phyloP scores from a whole-genome alignment of 2,797 vertebrate genomes.

The Semaprochilodus insignis region DNA sequence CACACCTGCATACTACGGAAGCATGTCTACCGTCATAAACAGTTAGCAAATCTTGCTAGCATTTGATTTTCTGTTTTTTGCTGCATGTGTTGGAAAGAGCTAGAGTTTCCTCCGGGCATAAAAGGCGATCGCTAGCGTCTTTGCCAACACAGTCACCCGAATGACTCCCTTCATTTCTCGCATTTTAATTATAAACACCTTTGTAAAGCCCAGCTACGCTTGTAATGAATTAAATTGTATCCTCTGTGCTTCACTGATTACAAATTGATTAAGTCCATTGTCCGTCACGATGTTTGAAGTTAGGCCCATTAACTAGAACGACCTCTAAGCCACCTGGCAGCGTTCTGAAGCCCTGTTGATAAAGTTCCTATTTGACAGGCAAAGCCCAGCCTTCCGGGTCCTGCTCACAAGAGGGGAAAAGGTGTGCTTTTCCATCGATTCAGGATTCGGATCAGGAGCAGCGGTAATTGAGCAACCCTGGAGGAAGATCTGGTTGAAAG shows the following conservation, averaged over 20 bases:
- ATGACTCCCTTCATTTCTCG: conserved; percentile 12
- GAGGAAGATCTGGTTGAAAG: conserved; percentile 13
- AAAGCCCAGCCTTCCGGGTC: conserved; percentile 12
- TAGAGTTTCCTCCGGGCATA: not conserved
- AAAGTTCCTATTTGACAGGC: conserved; percentile 29
- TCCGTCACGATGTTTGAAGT: conserved; percentile 29
- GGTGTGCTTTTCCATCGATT: conserved; percentile 41
- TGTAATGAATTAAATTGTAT: conserved; percentile 32
- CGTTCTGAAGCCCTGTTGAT: conserved; percentile 29
- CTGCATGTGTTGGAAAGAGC: not conserved
- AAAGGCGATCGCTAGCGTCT: not conserved
- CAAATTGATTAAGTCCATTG: conserved; percentile 29
- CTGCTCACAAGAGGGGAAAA: not conserved
- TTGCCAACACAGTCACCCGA: not conserved
- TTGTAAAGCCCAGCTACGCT: not conserved
- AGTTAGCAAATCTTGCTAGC: not conserved
- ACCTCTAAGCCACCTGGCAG: conserved; percentile 29
- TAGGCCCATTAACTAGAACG: conserved; percentile 41
- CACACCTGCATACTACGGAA: too few relatives aligned
- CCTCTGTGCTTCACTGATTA: conserved; percentile 22
- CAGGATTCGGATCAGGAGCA: conserved; percentile 33
- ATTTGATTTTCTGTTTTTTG: not conserved
- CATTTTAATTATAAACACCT: conserved; percentile 39
- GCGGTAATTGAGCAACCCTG: conserved; percentile 52
- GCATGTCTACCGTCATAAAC: too few relatives aligned